A percentile compares a stretch with the other conserved stretches of the same genome.
Conservation (phyloP, 2,888 invertebrate genomes). For the Andrena praecox region DNA sequence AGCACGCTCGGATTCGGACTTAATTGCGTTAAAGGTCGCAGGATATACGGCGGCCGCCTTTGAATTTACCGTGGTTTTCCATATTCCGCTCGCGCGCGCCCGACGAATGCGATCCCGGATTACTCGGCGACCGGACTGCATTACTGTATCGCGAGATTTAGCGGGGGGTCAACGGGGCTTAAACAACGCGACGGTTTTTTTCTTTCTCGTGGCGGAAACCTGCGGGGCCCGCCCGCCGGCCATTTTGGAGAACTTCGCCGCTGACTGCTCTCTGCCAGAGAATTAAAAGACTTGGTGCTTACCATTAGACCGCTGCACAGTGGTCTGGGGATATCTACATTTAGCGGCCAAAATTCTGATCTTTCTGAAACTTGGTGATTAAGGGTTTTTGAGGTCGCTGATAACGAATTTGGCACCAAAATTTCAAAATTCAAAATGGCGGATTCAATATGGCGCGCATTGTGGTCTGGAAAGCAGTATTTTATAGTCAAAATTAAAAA, state of each 20-base stretch:
- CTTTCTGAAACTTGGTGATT: too few relatives aligned
- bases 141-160: conserved; percentile 35
- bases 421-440: too few relatives aligned
- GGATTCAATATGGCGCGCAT: too few relatives aligned
- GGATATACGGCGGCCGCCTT: conserved; percentile 29
- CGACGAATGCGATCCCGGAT: conserved; percentile 28
- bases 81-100: conserved; percentile 23
- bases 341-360: too few relatives aligned
- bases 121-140: conserved; percentile 7
- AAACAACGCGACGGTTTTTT: conserved; percentile 2
- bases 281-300: not conserved
- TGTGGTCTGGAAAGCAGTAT: too few relatives aligned
- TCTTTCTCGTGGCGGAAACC: not conserved
- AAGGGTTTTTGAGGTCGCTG: too few relatives aligned
- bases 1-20: conserved; percentile 71
- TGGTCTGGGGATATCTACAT: too few relatives aligned
- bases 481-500: too few relatives aligned
- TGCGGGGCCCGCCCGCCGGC: not conserved
- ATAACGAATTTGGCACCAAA: too few relatives aligned
- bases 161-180: conserved; percentile 14
- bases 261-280: not conserved
- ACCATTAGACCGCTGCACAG: not conserved
- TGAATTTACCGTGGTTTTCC: conserved; percentile 62
- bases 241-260: not conserved
- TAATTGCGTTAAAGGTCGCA: conserved; percentile 66